Conservation (phyloP, 2,797 vertebrate genomes). For the Sebastes umbrosus region DNA sequence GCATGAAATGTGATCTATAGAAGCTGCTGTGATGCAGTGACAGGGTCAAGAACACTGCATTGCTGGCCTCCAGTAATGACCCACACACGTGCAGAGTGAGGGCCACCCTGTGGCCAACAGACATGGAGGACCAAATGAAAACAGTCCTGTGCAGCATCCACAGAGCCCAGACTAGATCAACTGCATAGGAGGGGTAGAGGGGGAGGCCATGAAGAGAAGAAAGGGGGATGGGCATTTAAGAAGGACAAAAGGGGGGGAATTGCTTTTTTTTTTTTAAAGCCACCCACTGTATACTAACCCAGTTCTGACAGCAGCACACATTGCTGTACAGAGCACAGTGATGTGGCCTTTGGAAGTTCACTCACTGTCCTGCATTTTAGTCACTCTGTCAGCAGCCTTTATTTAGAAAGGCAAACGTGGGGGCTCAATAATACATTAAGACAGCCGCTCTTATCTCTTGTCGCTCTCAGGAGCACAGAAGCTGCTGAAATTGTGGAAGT, state of each 20-base stretch:
- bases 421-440: slow-evolving; percentile 72
- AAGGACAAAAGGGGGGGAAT: slow-evolving; percentile 49
- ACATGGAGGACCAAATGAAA: slow-evolving; percentile 26
- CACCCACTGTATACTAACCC: slow-evolving; percentile 58
- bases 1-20: slow-evolving; percentile 14
- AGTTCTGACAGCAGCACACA: slow-evolving; percentile 53
- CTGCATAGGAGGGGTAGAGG: slow-evolving; percentile 1
- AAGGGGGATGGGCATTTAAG: slow-evolving; percentile 50
- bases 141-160: slow-evolving; percentile 30
- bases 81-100: slow-evolving; percentile 57
- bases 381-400: slow-evolving; percentile 72
- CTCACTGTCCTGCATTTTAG: slow-evolving; percentile 66
- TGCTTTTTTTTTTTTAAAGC: slow-evolving; percentile 19
- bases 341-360: slow-evolving; percentile 63
- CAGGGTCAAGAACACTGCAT: slow-evolving; percentile 60
- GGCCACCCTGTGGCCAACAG: slow-evolving; percentile 68
- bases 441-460: slow-evolving; percentile 60
- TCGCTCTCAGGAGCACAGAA: slow-evolving; percentile 44
- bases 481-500: slow-evolving; percentile 40
- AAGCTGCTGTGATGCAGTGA: slow-evolving; percentile 33
- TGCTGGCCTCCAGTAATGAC: slow-evolving; percentile 49
- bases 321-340: slow-evolving; percentile 31
- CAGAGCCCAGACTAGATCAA: slow-evolving; percentile 20
- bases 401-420: slow-evolving; percentile 71
- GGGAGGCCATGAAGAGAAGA: slow-evolving; percentile 1